These are phyloP conservation scores for Masticophis lateralis DNA, from an alignment of 2,797 vertebrate genomes.

Conservation along the genomic window DNA sequence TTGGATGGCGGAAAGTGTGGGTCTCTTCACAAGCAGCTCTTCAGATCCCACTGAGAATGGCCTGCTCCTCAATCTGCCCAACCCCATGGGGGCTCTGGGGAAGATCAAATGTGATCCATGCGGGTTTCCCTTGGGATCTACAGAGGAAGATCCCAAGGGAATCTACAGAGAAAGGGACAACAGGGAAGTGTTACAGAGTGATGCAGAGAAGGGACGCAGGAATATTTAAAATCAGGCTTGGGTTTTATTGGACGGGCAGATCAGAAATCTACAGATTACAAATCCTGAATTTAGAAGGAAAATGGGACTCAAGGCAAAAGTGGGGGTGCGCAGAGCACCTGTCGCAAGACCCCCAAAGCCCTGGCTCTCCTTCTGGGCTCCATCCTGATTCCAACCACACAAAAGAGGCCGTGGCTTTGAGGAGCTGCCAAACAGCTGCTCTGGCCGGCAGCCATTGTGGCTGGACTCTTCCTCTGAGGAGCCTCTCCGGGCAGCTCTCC, in stretches of 20 bases:
- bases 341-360: neutral
- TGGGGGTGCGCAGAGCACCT: neutral
- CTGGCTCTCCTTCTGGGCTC: neutral
- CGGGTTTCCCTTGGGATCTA: neutral
- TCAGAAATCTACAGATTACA: neutral
- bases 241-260: neutral
- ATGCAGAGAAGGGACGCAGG: neutral
- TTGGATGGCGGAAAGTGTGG: neutral
- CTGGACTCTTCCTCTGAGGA: neutral
- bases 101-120: neutral
- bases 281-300: neutral
- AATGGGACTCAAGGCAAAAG: neutral
- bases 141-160: neutral
- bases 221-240: neutral
- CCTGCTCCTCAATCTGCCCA: too few species aligned
- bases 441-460: accelerated
- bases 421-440: neutral
- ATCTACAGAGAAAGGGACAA: neutral
- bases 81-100: neutral
- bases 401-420: neutral
- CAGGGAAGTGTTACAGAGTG: neutral
- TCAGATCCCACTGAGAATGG: too few species aligned
- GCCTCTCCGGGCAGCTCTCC: neutral
- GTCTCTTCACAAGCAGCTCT: neutral
- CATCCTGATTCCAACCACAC: neutral